Evolutionary conservation across 2,888 invertebrate species (phyloP).

Genomic region (Drosophila rellima): DNA sequence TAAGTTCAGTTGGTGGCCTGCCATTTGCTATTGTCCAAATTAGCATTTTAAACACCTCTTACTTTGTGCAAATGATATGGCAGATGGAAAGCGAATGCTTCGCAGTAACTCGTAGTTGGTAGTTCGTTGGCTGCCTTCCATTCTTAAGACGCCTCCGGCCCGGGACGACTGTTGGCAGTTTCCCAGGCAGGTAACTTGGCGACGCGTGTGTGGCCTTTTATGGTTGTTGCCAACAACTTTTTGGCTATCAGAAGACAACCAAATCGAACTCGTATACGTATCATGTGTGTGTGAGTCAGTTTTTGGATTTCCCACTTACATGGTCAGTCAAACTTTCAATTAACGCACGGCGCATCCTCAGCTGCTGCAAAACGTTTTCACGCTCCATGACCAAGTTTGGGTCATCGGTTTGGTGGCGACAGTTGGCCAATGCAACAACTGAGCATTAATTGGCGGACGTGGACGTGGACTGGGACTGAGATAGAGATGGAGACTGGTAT

Average conservation of each 20-base stretch:
- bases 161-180: constrained; percentile 48
- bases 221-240: constrained; percentile 57
- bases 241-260: constrained; percentile 78
- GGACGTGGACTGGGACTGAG: constrained; percentile 14
- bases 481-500: background rate
- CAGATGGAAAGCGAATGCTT: constrained; percentile 62
- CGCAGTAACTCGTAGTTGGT: constrained; percentile 3
- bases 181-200: constrained; percentile 61
- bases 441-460: constrained; percentile 67
- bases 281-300: constrained; percentile 36
- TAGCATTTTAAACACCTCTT: constrained; percentile 80
- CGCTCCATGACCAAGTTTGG: constrained; percentile 76
- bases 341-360: constrained; percentile 78
- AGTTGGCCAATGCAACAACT: constrained; percentile 47
- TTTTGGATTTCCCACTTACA: constrained; percentile 73
- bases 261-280: constrained; percentile 63
- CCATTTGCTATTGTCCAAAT: constrained; percentile 70
- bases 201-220: constrained; percentile 77
- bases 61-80: constrained; percentile 76
- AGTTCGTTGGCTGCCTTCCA: constrained; percentile 30
- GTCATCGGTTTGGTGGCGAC: constrained; percentile 40
- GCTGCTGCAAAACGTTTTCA: constrained; percentile 67
- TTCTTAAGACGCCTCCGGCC: constrained; percentile 12
- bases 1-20: constrained; percentile 55
- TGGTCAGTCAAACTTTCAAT: constrained; percentile 77